Evolutionary conservation across 2,797 vertebrate species (phyloP), one percentile per base, ranked within the genome.

Genomic region (Acanthopagrus latus): DNA sequence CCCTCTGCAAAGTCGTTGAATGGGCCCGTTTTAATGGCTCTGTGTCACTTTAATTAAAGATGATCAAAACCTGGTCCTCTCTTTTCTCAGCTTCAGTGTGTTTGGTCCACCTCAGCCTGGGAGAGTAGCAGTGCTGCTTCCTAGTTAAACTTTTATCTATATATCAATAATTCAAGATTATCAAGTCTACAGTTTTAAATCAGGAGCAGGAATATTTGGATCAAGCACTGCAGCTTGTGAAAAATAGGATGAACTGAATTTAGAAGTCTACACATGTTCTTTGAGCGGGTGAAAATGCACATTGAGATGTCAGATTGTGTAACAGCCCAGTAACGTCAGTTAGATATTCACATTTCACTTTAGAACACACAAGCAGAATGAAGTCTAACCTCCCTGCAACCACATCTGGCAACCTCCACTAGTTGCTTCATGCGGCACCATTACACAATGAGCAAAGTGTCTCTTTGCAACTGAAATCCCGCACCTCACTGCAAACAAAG

Each of bases 341-440:
- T 38, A 38, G 2, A 38, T 38, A 38, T 38, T 38, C 38, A 38
- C 9, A 0, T 9, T 7, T 38, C 38, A 9, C 38, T 38, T 9
- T 10, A 38, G 38, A 38, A 10, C 38, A 10, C 38, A 38, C 38
- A 38, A 10, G 38, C 9, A 38, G 38, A 38, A 38, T 2, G 38
- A 10, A 10, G 38, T 38, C 38, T 38, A 50, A 44, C 18, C 20
- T 54, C 27, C 57, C 65, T 38, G 38, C 10, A 9, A 20, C 43
- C 41, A 83, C 68, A 79, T 88, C 83, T 80, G 76, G 58, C 80
- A 68, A 60, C 50, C 38, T 38, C 38, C 38, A 10, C 38, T 38
- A 54, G 68, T 74, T 65, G 65, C 68, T 81, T 65, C 21, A 44
- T 69, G 41, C 48, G 63, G 57, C 69, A 29, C 65, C 29, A 21